Conservation (phyloP, 2,888 invertebrate species). For the Mimachlamys varia region DNA sequence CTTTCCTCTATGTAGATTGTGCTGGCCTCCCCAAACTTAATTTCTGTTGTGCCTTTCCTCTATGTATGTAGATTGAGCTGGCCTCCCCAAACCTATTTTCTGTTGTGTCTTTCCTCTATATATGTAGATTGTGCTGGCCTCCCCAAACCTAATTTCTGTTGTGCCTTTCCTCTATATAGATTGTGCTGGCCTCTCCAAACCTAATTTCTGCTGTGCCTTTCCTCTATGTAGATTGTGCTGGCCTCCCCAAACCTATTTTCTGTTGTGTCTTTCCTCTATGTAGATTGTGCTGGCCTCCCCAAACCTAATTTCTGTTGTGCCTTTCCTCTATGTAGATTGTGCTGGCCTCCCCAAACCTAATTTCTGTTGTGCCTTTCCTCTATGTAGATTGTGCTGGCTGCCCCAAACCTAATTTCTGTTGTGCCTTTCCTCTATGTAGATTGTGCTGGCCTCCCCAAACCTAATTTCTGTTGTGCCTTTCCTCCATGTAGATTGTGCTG, state of each 20-base stretch:
- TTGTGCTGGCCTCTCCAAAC: not conserved
- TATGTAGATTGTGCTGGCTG: not conserved
- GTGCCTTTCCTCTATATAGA: not conserved
- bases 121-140: not conserved
- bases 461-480: not conserved
- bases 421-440: not conserved
- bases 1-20: not conserved
- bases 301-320: not conserved
- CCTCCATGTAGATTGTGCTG: not conserved
- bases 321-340: not conserved
- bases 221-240: not conserved
- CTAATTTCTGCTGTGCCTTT: not conserved
- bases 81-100: not conserved
- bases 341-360: not conserved
- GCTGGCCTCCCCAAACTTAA: not conserved
- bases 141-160: not conserved
- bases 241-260: not conserved
- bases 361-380: not conserved
- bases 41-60: not conserved
- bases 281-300: not conserved
- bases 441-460: not conserved
- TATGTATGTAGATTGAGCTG: no score
- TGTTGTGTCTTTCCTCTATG: not conserved
- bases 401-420: not conserved
- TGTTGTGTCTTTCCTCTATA: not conserved